Evolutionary conservation across 2,797 vertebrate species (phyloP), one percentile per base, ranked within the genome.

Genomic region (Chelonia mydas): DNA sequence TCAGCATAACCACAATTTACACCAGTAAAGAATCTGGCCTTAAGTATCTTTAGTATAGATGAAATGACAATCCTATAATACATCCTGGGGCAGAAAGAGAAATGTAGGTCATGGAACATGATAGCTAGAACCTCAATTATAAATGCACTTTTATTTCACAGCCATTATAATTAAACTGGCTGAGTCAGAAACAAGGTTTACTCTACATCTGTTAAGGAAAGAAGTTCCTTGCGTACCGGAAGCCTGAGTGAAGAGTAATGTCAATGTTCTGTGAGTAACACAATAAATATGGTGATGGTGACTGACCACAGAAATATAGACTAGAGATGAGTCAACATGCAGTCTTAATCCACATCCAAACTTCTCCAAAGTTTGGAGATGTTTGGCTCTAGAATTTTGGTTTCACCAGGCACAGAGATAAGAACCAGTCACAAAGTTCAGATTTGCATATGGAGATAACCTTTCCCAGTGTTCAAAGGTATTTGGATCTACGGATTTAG

Each of bases 81-180:
- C 84, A 84, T 95, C 94, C 87, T 84, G 84, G 19, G 88, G 78
- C 84, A 94, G 74, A 83, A 96, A 96, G 94, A 88, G 94, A 96
- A 93, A 84, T 77, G 80, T 94, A 95, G 89, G 86, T 82, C 89
- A 90, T 57, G 85, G 84, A 92, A 78, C 86, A 81, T 50, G 51
- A 95, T 86, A 74, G 81, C 82, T 92, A 33, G 57, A 84, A 1
- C 54, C 61, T 83, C 74, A 96, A 93, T 81, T 68, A n/a, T 45
- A 55, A 92, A 55, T 76, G 28, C 89, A 57, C 50, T 92, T 47
- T 16, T 77, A 16, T 77, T 77, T 77, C 78, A 91, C 41, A 84
- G 51, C 54, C 83, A 83, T 93, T 90, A 78, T 83, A 82, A 80
- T 47, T 57, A 45, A 11, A 37, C 37, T 28, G 15, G 21, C 81